A percentile compares a stretch with the other conserved stretches of the same genome.
Conservation (phyloP, 2,113 vertebrate genomes). For the Himantopus leucocephalus region DNA sequence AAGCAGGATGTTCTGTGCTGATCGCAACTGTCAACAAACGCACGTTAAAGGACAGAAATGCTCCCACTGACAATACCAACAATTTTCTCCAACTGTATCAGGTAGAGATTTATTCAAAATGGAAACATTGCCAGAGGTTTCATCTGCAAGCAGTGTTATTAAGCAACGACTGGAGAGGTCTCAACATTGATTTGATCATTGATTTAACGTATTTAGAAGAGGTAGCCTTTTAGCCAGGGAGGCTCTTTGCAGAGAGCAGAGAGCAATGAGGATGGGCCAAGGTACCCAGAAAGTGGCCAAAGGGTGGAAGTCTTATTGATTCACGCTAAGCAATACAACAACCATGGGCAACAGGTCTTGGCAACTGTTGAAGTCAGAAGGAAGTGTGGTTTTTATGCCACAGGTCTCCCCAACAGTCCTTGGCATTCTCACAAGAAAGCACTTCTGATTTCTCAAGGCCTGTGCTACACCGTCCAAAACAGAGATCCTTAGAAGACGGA, state of each 20-base stretch:
- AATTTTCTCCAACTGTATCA: constrained; percentile 39
- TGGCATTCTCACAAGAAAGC: neutral
- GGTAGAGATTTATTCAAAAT: constrained; percentile 45
- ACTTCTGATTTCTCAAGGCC: neutral
- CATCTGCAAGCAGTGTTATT: constrained; percentile 42
- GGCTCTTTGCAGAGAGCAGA: constrained; percentile 22
- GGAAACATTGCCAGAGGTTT: constrained; percentile 28
- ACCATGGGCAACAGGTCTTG: constrained; percentile 25
- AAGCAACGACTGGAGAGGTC: constrained; percentile 54
- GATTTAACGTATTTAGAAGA: constrained; percentile 62
- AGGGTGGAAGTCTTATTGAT: constrained; percentile 45
- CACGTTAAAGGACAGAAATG: constrained; percentile 62
- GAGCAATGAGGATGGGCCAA: neutral
- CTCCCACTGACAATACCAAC: constrained; percentile 48
- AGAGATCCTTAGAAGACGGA: neutral
- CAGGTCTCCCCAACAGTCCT: neutral
- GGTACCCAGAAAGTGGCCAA: constrained; percentile 18
- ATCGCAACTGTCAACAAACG: constrained; percentile 79
- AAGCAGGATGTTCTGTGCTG: constrained; percentile 72
- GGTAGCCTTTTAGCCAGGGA: constrained; percentile 44
- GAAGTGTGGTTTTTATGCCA: neutral
- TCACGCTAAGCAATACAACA: neutral
- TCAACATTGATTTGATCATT: constrained; percentile 60
- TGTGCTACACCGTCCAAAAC: neutral
- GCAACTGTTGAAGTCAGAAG: neutral